These are phyloP conservation scores for Argynnis bischoffii DNA, from an alignment of 2,888 invertebrate genomes.

Conservation along the genomic window DNA sequence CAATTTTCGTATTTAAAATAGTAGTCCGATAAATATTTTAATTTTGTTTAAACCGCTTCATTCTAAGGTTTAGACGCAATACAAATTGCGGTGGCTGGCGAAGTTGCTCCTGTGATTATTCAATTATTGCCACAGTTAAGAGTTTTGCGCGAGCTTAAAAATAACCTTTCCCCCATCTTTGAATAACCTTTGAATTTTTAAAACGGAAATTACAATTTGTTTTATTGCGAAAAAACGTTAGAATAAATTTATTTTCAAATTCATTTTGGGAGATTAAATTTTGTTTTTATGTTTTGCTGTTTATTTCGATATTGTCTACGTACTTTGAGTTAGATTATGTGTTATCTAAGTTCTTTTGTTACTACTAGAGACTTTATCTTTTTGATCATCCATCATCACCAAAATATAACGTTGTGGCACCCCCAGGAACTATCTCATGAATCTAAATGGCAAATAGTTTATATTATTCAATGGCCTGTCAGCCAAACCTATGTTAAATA, in stretches of 20 bases:
- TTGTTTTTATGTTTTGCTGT: conserved; percentile 16
- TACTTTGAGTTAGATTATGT: no score
- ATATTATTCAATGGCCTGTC: no score
- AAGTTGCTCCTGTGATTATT: conserved; percentile 55
- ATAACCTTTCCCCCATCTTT: conserved; percentile 40
- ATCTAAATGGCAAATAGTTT: no score
- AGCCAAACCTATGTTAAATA: no score
- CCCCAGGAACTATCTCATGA: no score
- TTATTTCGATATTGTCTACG: background rate
- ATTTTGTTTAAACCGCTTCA: conserved; percentile 34
- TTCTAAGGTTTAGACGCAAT: conserved; percentile 33
- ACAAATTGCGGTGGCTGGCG: conserved; percentile 45
- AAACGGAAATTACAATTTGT: conserved; percentile 37
- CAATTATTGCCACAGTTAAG: conserved; percentile 51
- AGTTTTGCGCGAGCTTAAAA: conserved; percentile 40
- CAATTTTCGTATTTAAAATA: background rate
- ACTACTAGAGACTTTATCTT: no score
- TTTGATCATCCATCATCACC: no score
- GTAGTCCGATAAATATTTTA: background rate
- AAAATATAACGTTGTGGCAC: no score
- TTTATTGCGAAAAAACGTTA: conserved; percentile 36
- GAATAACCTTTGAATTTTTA: conserved; percentile 37
- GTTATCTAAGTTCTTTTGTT: no score
- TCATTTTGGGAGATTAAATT: conserved; percentile 32
- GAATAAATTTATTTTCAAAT: conserved; percentile 33